Percentiles rank a stretch among this genome's conserved stretches.
Conservation (phyloP, 2,113 vertebrate species). For the Gallinago paraguaiae region DNA sequence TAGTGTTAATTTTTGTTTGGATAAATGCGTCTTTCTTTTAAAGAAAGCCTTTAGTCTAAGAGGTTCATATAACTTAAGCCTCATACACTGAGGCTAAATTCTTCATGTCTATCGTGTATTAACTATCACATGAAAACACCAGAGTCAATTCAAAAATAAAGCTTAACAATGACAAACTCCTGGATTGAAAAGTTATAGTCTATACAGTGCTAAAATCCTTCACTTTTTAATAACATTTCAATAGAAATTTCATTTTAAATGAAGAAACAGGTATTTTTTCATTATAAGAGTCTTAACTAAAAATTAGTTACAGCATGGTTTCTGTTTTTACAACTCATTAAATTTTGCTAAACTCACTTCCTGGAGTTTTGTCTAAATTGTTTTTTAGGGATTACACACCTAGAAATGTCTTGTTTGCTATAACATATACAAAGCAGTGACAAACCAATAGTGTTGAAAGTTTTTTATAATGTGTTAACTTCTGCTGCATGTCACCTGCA, state of each 20-base stretch:
- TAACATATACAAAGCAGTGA: not conserved
- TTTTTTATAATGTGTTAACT: not conserved
- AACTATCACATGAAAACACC: not conserved
- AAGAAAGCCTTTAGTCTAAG: not conserved
- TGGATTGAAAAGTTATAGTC: not conserved
- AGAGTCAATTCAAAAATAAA: not conserved
- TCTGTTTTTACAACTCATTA: constrained; percentile 33
- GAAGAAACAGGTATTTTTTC: not conserved
- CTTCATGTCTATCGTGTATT: not conserved
- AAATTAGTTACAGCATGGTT: constrained; percentile 25
- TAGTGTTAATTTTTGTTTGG: not conserved
- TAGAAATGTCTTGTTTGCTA: constrained; percentile 18
- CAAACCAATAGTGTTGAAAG: not conserved
- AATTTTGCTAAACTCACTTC: constrained; percentile 13
- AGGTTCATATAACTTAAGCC: not conserved
- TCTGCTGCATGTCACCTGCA: not conserved
- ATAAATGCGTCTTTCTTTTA: not conserved
- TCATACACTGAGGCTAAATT: not conserved
- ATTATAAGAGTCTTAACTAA: constrained; percentile 1
- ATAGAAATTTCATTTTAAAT: not conserved
- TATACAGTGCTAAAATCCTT: not conserved
- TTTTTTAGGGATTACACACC: not conserved
- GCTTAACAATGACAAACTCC: not conserved
- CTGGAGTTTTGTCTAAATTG: not conserved
- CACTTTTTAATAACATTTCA: not conserved